Base-by-base conservation (phyloP, 2,888 invertebrate species). In the Drosophila mimetica region DNA sequence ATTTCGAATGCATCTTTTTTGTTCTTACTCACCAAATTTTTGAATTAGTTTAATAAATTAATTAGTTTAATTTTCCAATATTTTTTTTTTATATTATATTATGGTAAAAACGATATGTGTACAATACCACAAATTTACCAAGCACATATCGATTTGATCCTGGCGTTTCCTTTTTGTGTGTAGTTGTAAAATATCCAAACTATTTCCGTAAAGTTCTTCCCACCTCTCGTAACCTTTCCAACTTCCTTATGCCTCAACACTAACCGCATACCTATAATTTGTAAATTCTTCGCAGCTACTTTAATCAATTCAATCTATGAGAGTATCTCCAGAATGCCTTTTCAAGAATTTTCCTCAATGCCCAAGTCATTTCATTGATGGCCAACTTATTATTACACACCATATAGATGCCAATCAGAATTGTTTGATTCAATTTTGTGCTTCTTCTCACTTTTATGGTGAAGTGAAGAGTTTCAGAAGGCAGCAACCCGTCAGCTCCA, bases 371-470 rank as follows among this genome's bases (percentile, higher is more conserved):
- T 64, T 44, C 32, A 48, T 61, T 47, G 54, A 37, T 32, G 60
- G 36, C 30, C 30, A 46, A 59, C 46, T 59, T 46, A 61, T 61
- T 59, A 61, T 61, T 61, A 61, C 59, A 25, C 44, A 53, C 34
- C 18, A 53, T 64, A 30, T 37, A 53, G 64, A 65, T 65, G 36
- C 14, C 65, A 44, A 65, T 65, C 52, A 22, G 36, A 65, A 65
- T 60, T 18, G 47, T 63, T 48, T 60, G 61, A 63, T 48, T 59
- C 46, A 60, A 60, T 61, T 28, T 46, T 6, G 14, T 9, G 53
- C 42, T 64, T 64, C 42, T 64, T 64, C 65, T 52, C 64, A 34
- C 51, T 42, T 42, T 39, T 48, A 66, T 34, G 44, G 20, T 39
- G 37, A 16, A 37, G n/a, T n/a, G n/a, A n/a, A n/a, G n/a, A n/a